These are phyloP conservation scores for Agapornis canus DNA, from an alignment of 2,797 vertebrate genomes.

Conservation along the genomic window DNA sequence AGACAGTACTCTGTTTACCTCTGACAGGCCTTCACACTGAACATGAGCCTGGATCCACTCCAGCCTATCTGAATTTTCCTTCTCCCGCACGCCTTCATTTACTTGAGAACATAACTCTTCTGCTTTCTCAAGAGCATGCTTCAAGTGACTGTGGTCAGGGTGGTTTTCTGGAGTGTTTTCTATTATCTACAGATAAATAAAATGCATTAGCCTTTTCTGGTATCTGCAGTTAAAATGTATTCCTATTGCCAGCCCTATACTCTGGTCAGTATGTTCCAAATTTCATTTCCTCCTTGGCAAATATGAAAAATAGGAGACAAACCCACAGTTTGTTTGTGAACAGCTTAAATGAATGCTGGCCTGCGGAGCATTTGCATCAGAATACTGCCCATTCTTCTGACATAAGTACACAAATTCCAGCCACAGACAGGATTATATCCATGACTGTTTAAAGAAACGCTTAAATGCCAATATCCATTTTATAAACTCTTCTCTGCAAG, in stretches of 20 bases:
- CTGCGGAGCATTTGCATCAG: background rate
- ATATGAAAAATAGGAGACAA: background rate
- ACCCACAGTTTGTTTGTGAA: background rate
- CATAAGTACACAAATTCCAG: background rate
- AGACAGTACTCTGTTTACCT: constrained; percentile 77
- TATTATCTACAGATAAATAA: constrained; percentile 81
- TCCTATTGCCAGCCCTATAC: background rate
- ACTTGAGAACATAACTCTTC: constrained; percentile 97
- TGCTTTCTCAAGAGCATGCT: constrained; percentile 93
- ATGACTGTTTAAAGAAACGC: background rate
- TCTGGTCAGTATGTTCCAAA: background rate
- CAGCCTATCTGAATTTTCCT: constrained; percentile 96
- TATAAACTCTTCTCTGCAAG: background rate
- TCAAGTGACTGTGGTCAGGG: constrained; percentile 94
- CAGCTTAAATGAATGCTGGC: background rate
- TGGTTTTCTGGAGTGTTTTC: constrained; percentile 97
- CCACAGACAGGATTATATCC: background rate
- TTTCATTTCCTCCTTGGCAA: background rate
- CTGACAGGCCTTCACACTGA: constrained; percentile 95
- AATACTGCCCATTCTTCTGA: background rate
- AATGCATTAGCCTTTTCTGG: background rate
- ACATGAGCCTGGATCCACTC: constrained; percentile 99
- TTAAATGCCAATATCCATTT: background rate
- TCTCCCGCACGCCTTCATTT: constrained; percentile 96
- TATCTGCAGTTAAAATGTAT: background rate